Evolutionary conservation across 2,797 vertebrate species (phyloP).

Genomic region (Trematomus bernacchii): DNA sequence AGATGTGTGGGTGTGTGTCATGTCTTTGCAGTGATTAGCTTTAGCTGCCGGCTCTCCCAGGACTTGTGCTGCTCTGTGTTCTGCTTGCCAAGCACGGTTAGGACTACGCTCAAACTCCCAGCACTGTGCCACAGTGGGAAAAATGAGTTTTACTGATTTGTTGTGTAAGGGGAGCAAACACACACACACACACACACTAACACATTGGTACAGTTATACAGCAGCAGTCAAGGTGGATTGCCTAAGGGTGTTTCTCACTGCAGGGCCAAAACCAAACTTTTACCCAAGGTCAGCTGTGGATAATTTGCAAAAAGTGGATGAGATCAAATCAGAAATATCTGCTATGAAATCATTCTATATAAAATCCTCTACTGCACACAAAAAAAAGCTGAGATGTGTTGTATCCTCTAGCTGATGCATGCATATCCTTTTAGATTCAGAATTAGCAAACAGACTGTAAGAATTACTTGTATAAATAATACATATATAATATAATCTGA

Average conservation of each 20-base stretch:
- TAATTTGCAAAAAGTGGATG: slow-evolving; percentile 33
- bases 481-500: background rate
- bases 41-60: slow-evolving; percentile 65
- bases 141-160: slow-evolving; percentile 72
- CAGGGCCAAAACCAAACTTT: slow-evolving; percentile 52
- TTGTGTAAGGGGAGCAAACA: slow-evolving; percentile 60
- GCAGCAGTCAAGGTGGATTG: slow-evolving; percentile 57
- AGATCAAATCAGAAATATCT: slow-evolving; percentile 30
- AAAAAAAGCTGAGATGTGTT: slow-evolving; percentile 15
- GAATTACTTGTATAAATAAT: background rate
- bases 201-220: slow-evolving; percentile 15
- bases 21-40: slow-evolving; percentile 76
- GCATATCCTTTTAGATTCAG: background rate
- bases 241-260: slow-evolving; percentile 54
- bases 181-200: slow-evolving; percentile 22
- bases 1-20: slow-evolving; percentile 66
- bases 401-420: slow-evolving; percentile 1
- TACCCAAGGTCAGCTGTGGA: slow-evolving; percentile 56
- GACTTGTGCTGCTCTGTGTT: slow-evolving; percentile 70
- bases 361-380: background rate
- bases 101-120: slow-evolving; percentile 63
- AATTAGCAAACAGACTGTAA: background rate
- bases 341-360: slow-evolving; percentile 8
- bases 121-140: slow-evolving; percentile 45
- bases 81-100: slow-evolving; percentile 76